These are phyloP conservation scores for Bufo bufo DNA, from an alignment of 2,113 vertebrate species.

Conservation along the genomic window DNA sequence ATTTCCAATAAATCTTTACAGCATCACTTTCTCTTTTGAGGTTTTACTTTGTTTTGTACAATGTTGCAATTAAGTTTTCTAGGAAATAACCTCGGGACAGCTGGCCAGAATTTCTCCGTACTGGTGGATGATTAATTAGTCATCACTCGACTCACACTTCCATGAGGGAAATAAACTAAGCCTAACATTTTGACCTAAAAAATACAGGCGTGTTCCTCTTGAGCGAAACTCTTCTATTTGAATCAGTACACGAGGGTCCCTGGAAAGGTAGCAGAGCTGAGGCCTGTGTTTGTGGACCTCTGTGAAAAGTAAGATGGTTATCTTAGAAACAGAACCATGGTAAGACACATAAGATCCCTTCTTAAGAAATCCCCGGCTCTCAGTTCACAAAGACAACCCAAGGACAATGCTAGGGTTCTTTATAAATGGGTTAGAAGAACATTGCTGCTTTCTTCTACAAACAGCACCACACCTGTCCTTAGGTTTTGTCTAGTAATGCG, in stretches of 20 bases:
- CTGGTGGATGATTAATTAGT: not conserved
- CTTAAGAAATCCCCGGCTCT: not conserved
- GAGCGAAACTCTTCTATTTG: not conserved
- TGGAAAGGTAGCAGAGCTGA: conserved; percentile 8
- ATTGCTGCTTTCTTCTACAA: not conserved
- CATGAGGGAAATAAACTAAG: not conserved
- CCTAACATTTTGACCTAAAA: conserved; percentile 14
- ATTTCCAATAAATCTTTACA: not conserved
- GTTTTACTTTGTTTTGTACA: not conserved
- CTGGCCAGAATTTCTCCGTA: not conserved
- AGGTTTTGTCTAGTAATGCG: not conserved
- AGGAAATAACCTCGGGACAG: not conserved
- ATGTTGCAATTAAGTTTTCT: not conserved
- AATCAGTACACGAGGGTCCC: not conserved
- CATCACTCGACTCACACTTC: not conserved
- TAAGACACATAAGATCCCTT: not conserved
- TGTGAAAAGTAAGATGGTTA: not conserved
- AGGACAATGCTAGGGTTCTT: no score
- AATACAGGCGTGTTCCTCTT: conserved; percentile 11
- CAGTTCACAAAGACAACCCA: no score
- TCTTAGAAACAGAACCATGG: conserved; percentile 13
- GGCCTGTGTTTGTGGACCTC: conserved; percentile 1
- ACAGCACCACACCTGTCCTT: not conserved
- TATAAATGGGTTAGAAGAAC: no score
- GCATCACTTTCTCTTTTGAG: not conserved